A percentile compares a stretch with the other conserved stretches of the same genome.
These are phyloP conservation scores for Dexiosoma caninum DNA, from an alignment of 2,888 invertebrate species.

Conservation along the genomic window DNA sequence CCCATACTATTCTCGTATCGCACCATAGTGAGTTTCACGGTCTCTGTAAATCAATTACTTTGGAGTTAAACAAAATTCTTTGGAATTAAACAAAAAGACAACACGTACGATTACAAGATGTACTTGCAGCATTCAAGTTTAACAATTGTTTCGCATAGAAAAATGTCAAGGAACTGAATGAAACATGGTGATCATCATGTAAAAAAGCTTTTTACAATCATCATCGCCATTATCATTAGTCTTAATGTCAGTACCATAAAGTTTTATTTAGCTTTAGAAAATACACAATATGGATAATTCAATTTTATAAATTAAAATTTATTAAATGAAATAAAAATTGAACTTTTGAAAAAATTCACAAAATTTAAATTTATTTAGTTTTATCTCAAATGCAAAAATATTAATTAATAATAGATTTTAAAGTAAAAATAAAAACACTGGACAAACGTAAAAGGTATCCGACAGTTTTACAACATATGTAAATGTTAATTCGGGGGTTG, in stretches of 20 bases:
- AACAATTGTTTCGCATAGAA: conserved; percentile 34
- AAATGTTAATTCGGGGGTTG: too few species aligned
- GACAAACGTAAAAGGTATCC: too few species aligned
- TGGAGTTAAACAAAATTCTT: not conserved
- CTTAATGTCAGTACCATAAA: conserved; percentile 50
- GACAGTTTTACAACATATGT: too few species aligned
- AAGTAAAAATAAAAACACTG: too few species aligned
- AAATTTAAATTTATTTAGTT: too few species aligned
- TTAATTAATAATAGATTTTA: too few species aligned
- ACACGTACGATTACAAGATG: conserved; percentile 2
- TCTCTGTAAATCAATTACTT: not conserved
- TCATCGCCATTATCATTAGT: conserved; percentile 45
- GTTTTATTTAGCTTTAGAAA: conserved; percentile 6
- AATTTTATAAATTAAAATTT: conserved; percentile 13
- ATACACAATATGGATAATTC: not conserved
- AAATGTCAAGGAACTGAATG: conserved; percentile 46
- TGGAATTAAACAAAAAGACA: not conserved
- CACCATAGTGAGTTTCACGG: not conserved
- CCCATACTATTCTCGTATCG: too few species aligned
- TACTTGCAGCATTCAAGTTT: conserved; percentile 9
- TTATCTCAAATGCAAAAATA: too few species aligned
- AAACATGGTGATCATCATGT: conserved; percentile 44
- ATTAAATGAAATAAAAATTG: not conserved
- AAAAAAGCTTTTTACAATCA: not conserved
- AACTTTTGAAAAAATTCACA: too few species aligned